Conservation (phyloP, 2,113 vertebrate species). For the Pedetes capensis region DNA sequence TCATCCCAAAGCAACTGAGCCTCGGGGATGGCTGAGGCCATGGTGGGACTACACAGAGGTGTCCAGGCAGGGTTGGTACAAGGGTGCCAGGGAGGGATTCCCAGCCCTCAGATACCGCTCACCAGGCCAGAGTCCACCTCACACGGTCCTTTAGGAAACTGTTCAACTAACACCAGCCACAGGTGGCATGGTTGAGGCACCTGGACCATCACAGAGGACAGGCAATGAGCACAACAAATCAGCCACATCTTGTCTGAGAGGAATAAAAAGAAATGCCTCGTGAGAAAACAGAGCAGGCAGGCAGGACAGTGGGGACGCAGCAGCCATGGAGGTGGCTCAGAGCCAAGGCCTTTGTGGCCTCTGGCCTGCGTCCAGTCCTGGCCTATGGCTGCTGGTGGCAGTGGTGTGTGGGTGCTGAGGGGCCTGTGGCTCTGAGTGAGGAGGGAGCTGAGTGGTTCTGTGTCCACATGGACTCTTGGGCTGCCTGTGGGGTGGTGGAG, state of each 20-base stretch:
- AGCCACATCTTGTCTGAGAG: neutral
- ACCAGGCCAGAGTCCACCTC: neutral
- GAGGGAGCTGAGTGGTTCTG: neutral
- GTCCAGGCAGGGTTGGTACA: neutral
- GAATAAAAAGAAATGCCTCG: no score
- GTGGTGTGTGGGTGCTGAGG: neutral
- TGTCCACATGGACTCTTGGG: no score
- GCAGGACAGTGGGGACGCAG: neutral
- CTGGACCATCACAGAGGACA: fast-evolving
- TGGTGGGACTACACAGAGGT: no score
- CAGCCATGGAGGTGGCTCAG: neutral
- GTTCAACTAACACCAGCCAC: neutral
- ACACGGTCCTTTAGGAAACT: neutral
- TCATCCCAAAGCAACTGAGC: neutral
- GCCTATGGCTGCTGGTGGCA: neutral
- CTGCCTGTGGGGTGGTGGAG: neutral
- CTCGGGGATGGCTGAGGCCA: neutral
- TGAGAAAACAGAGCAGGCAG: neutral
- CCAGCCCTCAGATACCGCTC: neutral
- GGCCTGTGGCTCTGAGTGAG: fast-evolving
- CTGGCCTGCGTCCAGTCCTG: neutral
- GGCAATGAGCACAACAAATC: neutral
- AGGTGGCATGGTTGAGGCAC: neutral
- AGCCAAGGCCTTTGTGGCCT: no score
- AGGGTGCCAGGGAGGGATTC: neutral